These are phyloP conservation scores for Lepidonotus clava DNA, from an alignment of 2,888 invertebrate species.

Conservation along the genomic window DNA sequence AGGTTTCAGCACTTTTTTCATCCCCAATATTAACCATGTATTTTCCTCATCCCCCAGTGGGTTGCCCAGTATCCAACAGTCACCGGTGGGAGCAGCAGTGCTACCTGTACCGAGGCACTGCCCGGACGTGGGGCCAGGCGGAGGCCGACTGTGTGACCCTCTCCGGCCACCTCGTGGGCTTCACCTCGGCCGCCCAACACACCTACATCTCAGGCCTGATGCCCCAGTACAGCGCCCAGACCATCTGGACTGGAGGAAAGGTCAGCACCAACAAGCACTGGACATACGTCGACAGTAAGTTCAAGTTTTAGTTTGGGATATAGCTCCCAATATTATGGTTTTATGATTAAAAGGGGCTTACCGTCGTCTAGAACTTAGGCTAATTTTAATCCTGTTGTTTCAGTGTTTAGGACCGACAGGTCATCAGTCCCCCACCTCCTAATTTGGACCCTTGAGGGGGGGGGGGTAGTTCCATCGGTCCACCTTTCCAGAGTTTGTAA, in stretches of 20 bases:
- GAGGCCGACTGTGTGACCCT: background rate
- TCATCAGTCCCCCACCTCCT: too few relatives aligned
- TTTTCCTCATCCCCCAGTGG: background rate
- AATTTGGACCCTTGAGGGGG: too few relatives aligned
- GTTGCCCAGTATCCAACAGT: conserved; percentile 11
- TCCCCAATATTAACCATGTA: background rate
- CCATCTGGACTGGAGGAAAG: conserved; percentile 14
- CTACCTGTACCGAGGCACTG: background rate
- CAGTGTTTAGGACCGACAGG: too few relatives aligned
- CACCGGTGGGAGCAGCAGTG: background rate
- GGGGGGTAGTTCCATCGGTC: too few relatives aligned
- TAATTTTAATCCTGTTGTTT: too few relatives aligned
- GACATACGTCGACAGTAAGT: background rate
- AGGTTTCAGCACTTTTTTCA: background rate
- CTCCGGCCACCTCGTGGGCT: background rate
- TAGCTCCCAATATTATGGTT: too few relatives aligned
- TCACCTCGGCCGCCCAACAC: background rate
- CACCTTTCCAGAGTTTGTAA: too few relatives aligned
- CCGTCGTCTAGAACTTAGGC: too few relatives aligned
- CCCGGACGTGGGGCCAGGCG: background rate
- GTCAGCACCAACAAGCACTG: background rate
- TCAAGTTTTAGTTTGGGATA: too few relatives aligned
- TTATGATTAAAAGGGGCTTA: too few relatives aligned
- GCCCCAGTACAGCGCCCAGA: background rate
- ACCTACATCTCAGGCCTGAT: background rate